These are phyloP conservation scores for Litoditis marina DNA, from an alignment of 2,888 invertebrate species.

Conservation along the genomic window DNA sequence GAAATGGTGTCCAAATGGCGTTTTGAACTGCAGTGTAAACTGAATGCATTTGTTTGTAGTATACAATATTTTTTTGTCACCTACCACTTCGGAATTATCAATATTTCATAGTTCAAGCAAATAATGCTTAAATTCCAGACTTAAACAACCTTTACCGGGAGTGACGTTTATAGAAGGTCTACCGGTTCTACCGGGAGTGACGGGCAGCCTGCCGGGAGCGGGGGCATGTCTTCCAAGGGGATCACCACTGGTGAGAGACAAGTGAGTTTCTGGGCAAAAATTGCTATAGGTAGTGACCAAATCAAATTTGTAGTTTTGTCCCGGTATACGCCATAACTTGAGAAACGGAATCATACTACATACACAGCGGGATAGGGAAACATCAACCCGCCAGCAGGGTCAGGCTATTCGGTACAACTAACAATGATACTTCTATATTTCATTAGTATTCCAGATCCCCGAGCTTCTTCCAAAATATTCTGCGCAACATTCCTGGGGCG, in stretches of 20 bases:
- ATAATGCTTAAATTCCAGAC: constrained; percentile 15
- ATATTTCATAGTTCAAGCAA: not conserved
- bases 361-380: no score
- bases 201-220: constrained; percentile 48
- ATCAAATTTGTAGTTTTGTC: not conserved
- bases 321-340: no score
- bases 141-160: constrained; percentile 34
- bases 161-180: constrained; percentile 47
- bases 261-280: constrained; percentile 18
- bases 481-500: constrained; percentile 50
- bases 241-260: constrained; percentile 41
- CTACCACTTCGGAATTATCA: no score
- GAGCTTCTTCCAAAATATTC: constrained; percentile 48
- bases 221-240: constrained; percentile 49
- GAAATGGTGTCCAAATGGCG: no score
- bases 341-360: no score
- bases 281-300: not conserved
- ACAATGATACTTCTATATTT: no score
- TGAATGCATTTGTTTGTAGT: no score
- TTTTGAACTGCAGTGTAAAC: no score
- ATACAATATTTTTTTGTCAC: no score
- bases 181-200: constrained; percentile 48
- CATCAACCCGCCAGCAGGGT: no score
- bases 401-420: no score
- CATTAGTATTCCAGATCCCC: constrained; percentile 45